These are phyloP conservation scores for Neogale vison DNA, from an alignment of 2,113 vertebrate genomes.

Conservation along the genomic window DNA sequence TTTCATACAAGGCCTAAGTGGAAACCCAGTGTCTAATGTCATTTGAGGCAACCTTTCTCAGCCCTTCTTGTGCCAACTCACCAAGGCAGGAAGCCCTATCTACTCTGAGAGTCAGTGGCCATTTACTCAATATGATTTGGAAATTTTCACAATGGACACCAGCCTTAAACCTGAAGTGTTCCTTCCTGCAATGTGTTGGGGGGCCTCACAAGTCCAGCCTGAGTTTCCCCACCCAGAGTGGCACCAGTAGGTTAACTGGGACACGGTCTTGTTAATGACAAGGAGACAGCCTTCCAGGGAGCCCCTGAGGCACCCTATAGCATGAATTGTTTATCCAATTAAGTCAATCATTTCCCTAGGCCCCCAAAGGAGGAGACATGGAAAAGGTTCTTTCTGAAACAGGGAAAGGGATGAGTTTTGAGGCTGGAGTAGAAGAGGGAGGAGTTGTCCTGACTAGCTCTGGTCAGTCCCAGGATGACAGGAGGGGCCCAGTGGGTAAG, in stretches of 20 bases:
- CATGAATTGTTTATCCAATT: background rate
- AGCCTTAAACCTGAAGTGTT: background rate
- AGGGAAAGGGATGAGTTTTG: accelerated
- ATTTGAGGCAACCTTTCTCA: background rate
- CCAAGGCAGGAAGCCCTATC: background rate
- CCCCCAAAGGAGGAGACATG: background rate
- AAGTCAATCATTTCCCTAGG: background rate
- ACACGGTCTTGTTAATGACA: background rate
- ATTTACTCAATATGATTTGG: background rate
- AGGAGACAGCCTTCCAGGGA: too few relatives aligned
- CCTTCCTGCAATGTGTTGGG: background rate
- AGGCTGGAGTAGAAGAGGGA: background rate
- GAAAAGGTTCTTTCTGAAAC: background rate
- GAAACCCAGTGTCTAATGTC: background rate
- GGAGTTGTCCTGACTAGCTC: background rate
- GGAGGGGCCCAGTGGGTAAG: background rate
- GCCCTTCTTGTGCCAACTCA: background rate
- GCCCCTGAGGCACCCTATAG: background rate
- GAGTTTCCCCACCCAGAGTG: background rate
- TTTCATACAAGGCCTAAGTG: background rate
- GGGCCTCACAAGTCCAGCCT: background rate
- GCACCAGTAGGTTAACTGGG: background rate
- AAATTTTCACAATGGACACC: background rate
- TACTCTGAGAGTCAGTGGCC: background rate
- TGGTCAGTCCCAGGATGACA: background rate